Conservation (phyloP, 2,113 vertebrate species). For the Perccottus glenii region DNA sequence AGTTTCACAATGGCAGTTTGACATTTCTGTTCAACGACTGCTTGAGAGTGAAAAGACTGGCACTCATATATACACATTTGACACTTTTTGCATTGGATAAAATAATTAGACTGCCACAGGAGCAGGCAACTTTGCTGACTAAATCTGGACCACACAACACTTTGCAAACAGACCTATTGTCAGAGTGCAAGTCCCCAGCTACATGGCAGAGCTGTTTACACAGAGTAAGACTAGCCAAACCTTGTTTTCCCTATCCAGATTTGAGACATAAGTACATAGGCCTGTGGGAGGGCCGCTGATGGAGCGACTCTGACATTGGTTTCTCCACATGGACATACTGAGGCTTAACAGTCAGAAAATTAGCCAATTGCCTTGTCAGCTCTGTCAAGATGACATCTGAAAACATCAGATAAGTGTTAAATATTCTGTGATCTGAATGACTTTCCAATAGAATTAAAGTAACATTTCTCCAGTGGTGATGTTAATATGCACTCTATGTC, state of each 20-base stretch:
- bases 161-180: not conserved
- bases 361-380: slow-evolving; percentile 45
- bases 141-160: slow-evolving; percentile 7
- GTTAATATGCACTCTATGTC: not conserved
- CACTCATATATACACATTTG: not conserved
- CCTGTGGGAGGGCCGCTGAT: slow-evolving; percentile 34
- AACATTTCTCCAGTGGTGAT: not conserved
- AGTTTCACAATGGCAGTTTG: slow-evolving; percentile 18
- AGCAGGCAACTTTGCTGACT: slow-evolving; percentile 4
- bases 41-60: slow-evolving; percentile 11
- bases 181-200: slow-evolving; percentile 22
- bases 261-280: slow-evolving; percentile 27
- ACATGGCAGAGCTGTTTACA: slow-evolving; percentile 37
- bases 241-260: slow-evolving; percentile 40
- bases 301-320: slow-evolving; percentile 42
- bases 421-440: slow-evolving; percentile 10
- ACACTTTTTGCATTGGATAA: not conserved
- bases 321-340: slow-evolving; percentile 24
- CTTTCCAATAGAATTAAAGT: not conserved
- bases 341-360: slow-evolving; percentile 54
- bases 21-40: slow-evolving; percentile 21
- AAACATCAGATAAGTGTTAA: slow-evolving; percentile 24
- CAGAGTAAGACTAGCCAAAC: slow-evolving; percentile 30
- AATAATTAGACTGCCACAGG: not conserved
- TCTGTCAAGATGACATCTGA: slow-evolving; percentile 52